A percentile compares a stretch with the other conserved stretches of the same genome.
Evolutionary conservation across 1,140 invertebrate species (phyloP).

Genomic region (Diuraphis noxia): DNA sequence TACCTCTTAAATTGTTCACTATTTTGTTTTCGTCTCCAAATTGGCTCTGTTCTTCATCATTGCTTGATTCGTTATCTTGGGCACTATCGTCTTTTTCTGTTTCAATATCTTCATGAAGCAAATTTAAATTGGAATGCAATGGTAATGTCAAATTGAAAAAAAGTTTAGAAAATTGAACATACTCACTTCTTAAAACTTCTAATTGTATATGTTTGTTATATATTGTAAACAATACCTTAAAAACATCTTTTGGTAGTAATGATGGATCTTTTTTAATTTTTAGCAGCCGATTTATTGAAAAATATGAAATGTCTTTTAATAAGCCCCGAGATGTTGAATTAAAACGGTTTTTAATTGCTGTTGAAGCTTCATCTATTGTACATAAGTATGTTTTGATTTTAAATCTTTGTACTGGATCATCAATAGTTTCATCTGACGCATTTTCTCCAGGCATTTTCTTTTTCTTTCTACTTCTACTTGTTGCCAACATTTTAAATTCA

Average conservation of each 20-base stretch:
- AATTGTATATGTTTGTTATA: neutral
- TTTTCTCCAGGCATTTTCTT: neutral
- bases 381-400: neutral
- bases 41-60: neutral
- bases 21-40: too few relatives aligned
- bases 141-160: neutral
- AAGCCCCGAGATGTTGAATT: neutral
- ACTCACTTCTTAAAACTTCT: neutral
- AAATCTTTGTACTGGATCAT: neutral
- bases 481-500: neutral
- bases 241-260: neutral
- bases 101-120: neutral
- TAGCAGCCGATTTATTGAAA: neutral
- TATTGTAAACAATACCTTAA: neutral
- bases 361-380: neutral
- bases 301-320: neutral
- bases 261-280: neutral
- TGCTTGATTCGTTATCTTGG: neutral
- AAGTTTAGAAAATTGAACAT: neutral
- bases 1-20: neutral
- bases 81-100: neutral
- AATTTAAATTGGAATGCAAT: neutral
- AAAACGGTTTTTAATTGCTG: neutral
- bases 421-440: neutral
- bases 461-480: neutral